Conservation (phyloP, 1,140 invertebrate genomes). For the Rhizoglyphus robini region DNA sequence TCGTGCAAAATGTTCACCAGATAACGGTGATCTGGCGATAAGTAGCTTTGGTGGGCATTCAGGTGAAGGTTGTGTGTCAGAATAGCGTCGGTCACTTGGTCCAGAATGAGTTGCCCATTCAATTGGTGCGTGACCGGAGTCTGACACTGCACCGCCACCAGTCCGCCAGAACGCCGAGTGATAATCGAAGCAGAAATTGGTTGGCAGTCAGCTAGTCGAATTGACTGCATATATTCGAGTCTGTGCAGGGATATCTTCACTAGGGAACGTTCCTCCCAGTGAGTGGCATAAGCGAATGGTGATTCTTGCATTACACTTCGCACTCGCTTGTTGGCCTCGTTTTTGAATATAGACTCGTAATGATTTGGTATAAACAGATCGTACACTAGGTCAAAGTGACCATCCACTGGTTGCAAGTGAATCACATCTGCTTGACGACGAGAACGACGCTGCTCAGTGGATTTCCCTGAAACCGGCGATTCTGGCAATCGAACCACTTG, state of each 20-base stretch:
- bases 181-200: constrained; percentile 51
- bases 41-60: constrained; percentile 19
- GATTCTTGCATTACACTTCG: neutral
- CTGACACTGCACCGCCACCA: constrained; percentile 22
- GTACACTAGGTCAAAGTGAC: constrained; percentile 58
- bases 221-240: constrained; percentile 56
- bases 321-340: neutral
- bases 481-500: constrained; percentile 52
- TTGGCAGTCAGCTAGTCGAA: constrained; percentile 58
- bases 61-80: constrained; percentile 31
- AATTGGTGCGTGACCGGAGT: constrained; percentile 22
- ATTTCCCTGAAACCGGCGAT: neutral
- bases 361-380: constrained; percentile 21
- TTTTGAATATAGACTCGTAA: constrained; percentile 9
- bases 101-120: constrained; percentile 48
- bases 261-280: constrained; percentile 55
- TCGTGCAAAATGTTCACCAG: constrained; percentile 23
- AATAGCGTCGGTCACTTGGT: constrained; percentile 60
- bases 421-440: constrained; percentile 48
- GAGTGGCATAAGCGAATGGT: constrained; percentile 58
- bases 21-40: constrained; percentile 23
- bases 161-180: constrained; percentile 49
- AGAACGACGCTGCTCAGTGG: neutral
- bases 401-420: constrained; percentile 62
- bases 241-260: constrained; percentile 61